Percentiles rank a stretch among this genome's conserved stretches.
Conservation (phyloP, 2,888 invertebrate species). For the Cabera pusaria region DNA sequence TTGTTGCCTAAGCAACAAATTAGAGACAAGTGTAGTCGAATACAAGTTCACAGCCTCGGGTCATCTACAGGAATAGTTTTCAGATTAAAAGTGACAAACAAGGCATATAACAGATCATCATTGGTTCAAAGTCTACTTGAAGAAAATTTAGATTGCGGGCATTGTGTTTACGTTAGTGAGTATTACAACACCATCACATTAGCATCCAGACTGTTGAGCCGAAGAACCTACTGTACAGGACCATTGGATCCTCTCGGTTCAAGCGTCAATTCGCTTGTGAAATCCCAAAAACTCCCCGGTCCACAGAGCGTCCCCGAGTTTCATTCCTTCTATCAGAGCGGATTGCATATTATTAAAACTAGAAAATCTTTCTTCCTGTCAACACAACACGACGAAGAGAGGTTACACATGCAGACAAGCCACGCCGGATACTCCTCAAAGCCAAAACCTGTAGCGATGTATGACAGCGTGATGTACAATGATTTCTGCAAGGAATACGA, state of each 20-base stretch:
- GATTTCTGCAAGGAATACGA: background rate
- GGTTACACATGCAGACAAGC: background rate
- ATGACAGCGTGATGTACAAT: slow-evolving; percentile 5
- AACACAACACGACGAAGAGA: slow-evolving; percentile 5
- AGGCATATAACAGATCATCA: background rate
- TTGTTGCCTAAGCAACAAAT: background rate
- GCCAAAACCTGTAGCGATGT: slow-evolving; percentile 2
- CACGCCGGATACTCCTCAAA: background rate
- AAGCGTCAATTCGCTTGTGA: background rate
- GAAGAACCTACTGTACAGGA: slow-evolving; percentile 10
- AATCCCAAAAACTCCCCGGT: background rate
- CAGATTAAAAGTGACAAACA: slow-evolving; percentile 2
- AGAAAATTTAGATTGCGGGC: slow-evolving; percentile 8
- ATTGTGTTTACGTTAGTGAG: slow-evolving; percentile 5
- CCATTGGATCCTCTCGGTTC: background rate
- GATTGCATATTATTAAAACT: slow-evolving; percentile 3
- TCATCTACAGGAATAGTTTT: slow-evolving; percentile 1
- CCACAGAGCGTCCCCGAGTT: too few relatives aligned
- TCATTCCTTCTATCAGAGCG: slow-evolving; percentile 6
- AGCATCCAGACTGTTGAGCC: background rate
- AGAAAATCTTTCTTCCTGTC: slow-evolving; percentile 4
- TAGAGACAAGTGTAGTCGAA: background rate
- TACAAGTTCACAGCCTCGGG: slow-evolving; percentile 1
- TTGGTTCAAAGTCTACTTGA: slow-evolving; percentile 4
- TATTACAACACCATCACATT: background rate